Percentiles rank a stretch among this genome's conserved stretches.
These are phyloP conservation scores for Diceros bicornis DNA, from an alignment of 2,797 vertebrate species.

Conservation along the genomic window DNA sequence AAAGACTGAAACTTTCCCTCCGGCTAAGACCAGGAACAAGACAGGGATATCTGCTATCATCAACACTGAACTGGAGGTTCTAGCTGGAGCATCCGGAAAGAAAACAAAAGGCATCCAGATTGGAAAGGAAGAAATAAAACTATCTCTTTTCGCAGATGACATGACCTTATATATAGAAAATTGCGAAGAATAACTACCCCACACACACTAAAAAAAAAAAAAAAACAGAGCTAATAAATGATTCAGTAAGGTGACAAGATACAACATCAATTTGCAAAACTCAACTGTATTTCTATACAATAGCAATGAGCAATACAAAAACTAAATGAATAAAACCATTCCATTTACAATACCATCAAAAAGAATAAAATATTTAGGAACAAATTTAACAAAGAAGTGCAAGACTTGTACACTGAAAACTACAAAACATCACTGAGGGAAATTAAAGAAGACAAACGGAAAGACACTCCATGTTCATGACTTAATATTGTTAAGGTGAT, in stretches of 20 bases:
- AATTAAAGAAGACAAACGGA: not conserved
- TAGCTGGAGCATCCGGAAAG: not conserved
- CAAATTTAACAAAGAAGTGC: not conserved
- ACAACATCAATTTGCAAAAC: not conserved
- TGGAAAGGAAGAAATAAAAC: not conserved
- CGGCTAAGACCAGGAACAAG: not conserved
- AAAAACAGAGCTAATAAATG: not conserved
- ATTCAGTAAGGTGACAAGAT: not conserved
- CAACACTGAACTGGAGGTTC: not conserved
- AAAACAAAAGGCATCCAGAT: not conserved
- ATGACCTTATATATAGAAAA: not conserved
- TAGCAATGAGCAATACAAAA: not conserved
- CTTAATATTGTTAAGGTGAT: not conserved
- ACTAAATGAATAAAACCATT: not conserved
- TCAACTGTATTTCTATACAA: not conserved
- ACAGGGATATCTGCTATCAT: not conserved
- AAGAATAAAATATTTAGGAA: conserved; percentile 15
- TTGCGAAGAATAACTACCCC: not conserved
- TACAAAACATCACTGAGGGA: not conserved
- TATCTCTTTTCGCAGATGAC: not conserved
- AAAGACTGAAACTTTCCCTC: not conserved
- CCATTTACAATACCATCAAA: not conserved
- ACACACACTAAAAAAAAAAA: not conserved
- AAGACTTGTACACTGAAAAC: not conserved
- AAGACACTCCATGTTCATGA: not conserved